phyloP scores from a whole-genome alignment of 2,797 vertebrate genomes.

The Acanthis flammea region DNA sequence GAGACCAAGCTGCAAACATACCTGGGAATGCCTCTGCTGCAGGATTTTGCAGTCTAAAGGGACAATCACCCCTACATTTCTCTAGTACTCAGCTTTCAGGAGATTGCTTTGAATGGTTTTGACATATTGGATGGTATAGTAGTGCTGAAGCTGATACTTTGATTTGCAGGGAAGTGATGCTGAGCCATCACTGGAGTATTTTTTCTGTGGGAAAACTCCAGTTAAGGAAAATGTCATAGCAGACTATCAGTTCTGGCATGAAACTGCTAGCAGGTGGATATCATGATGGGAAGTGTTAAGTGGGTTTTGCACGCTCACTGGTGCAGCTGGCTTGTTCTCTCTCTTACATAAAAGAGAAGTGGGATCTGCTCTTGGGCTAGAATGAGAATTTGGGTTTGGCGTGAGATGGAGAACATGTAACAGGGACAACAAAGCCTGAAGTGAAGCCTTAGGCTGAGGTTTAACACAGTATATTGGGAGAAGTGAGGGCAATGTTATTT shows the following conservation, averaged over 20 bases:
- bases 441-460: neutral
- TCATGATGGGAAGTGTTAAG: neutral
- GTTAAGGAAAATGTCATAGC: neutral
- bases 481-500: neutral
- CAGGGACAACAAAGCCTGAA: neutral
- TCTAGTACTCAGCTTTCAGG: neutral
- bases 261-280: constrained; percentile 25
- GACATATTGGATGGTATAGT: neutral
- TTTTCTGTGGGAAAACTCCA: neutral
- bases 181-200: neutral
- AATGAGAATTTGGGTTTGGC: neutral
- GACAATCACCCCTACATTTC: neutral
- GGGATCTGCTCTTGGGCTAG: neutral
- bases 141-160: neutral
- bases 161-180: neutral
- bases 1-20: neutral
- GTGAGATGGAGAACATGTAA: neutral
- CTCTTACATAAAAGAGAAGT: neutral
- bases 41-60: neutral
- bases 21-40: neutral
- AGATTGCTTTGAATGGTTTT: neutral
- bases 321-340: neutral
- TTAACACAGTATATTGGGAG: neutral
- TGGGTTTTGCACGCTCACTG: neutral
- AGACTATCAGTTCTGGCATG: constrained; percentile 20